Evolutionary conservation across 2,888 invertebrate genomes (phyloP), one percentile per base, ranked within the genome.

Genomic region (Brachyptera putata): DNA sequence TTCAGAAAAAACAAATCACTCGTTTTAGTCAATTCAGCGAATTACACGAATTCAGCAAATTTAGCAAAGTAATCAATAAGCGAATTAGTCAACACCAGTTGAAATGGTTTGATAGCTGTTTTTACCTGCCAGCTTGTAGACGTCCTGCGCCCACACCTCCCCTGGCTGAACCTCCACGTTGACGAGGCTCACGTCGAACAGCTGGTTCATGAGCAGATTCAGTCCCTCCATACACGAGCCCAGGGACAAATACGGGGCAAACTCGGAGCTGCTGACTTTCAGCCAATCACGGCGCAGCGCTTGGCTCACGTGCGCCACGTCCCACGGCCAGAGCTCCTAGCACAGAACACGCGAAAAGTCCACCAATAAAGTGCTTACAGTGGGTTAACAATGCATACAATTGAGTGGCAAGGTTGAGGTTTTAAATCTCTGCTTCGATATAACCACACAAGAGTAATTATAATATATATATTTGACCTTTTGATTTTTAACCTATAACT

Each of bases 171-270:
- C 81, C 64, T 89, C 85, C 36, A 86, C 84, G 55, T 85, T 81
- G 64, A 87, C 80, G 59, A 97, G 75, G 1, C 81, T 83, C 37
- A 98, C 89, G 1, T 90, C 91, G 69, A 89, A 96, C 3, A 98
- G 77, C 21, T 84, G 81, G 63, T 87, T 82, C 66, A 95, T 89
- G n/a, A 99, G 75, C 71, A 86, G 82, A 72, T 92, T 91, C n/a
- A 99, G 77, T 0, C 98, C 99, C 70, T 96, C 95, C 95, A 99
- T 97, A 69, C 97, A 96, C 5, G 88, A 84, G 1, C 97, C 97
- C 1, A 98, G 79, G 11, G 91, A 95, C 75, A 94, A 95, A 74
- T 88, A 95, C 1, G 89, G 91, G 41, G 87, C 81, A 69, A 87
- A 90, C 68, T 91, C 90, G 3, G 83, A 80, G 57, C 83, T 81